Evolutionary conservation across 2,888 invertebrate species (phyloP).

Genomic region (Arctia plantaginis): DNA sequence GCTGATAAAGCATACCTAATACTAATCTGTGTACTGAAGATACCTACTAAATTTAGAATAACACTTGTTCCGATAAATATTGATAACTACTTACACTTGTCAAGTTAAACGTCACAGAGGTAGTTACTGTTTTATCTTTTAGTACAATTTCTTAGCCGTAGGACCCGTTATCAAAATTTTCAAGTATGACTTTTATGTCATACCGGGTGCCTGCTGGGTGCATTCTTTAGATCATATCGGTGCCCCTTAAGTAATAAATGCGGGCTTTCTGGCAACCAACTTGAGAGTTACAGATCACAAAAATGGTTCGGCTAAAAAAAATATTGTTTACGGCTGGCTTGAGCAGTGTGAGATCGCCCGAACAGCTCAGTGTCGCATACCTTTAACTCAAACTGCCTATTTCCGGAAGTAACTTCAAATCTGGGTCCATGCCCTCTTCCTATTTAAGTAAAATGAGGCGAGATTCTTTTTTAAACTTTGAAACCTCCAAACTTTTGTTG

Average conservation of each 20-base stretch:
- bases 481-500: no score
- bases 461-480: neutral
- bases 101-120: neutral
- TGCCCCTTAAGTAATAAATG: neutral
- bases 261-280: neutral
- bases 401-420: neutral
- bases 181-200: neutral
- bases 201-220: neutral
- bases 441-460: neutral
- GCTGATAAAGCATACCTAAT: slow-evolving; percentile 6
- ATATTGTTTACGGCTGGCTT: no score
- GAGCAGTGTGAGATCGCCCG: neutral
- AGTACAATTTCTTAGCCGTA: neutral
- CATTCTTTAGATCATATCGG: neutral
- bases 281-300: neutral
- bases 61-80: neutral
- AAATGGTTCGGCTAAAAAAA: no score
- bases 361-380: neutral
- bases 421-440: neutral
- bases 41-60: neutral
- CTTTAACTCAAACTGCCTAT: neutral
- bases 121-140: neutral
- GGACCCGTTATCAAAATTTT: neutral
- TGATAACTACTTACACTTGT: neutral
- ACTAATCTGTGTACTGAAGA: neutral